Evolutionary conservation across 1,140 invertebrate species (phyloP).

Genomic region (Idris sp.): DNA sequence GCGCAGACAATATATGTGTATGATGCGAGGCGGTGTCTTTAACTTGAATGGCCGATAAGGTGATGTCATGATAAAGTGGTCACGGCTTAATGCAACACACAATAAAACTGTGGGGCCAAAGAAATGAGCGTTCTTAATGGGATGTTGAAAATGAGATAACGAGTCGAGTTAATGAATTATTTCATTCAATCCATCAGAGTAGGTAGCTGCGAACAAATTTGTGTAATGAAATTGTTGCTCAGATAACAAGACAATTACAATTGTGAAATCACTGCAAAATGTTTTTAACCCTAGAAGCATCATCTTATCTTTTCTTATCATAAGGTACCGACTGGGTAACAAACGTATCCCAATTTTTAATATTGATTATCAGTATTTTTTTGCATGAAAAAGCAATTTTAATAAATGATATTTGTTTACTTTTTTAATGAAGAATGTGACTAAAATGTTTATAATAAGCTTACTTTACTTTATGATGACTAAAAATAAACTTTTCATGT

Average conservation of each 20-base stretch:
- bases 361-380: too few species aligned
- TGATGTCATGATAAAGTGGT: constrained; percentile 34
- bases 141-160: constrained; percentile 27
- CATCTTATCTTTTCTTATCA: too few species aligned
- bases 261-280: constrained; percentile 2
- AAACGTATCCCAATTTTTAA: too few species aligned
- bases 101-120: constrained; percentile 7
- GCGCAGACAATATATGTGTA: too few species aligned
- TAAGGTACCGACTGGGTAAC: too few species aligned
- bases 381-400: too few species aligned
- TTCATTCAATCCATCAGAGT: constrained; percentile 41
- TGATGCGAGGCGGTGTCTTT: constrained; percentile 17
- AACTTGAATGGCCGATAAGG: constrained; percentile 27
- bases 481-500: too few species aligned
- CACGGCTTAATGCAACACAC: constrained; percentile 28
- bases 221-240: constrained; percentile 29
- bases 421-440: too few species aligned
- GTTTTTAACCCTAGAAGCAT: too few species aligned
- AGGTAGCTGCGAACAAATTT: constrained; percentile 18
- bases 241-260: constrained; percentile 30
- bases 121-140: constrained; percentile 25
- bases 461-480: too few species aligned
- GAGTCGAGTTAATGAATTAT: constrained; percentile 36
- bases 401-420: too few species aligned
- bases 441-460: too few species aligned